These are phyloP conservation scores for Hydrozoanthus tunicans DNA, from an alignment of 64 coral and sea anemone genomes.

Conservation along the genomic window DNA sequence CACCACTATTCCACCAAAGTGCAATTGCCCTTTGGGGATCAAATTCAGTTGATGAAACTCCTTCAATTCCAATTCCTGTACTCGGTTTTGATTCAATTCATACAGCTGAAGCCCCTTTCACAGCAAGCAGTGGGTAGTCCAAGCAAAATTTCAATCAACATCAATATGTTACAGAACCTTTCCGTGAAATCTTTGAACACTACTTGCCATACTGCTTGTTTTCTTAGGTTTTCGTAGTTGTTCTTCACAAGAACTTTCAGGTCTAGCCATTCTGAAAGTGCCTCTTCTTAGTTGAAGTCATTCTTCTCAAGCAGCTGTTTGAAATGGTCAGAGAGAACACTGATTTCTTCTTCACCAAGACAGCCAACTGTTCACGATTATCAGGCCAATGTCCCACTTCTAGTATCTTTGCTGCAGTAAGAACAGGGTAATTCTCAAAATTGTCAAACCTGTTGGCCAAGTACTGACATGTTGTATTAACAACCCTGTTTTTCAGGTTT, in stretches of 20 bases:
- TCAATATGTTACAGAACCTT: slow-evolving; percentile 32
- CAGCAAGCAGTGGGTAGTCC: slow-evolving; percentile 48
- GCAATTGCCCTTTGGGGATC: slow-evolving; percentile 49
- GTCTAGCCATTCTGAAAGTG: slow-evolving; percentile 39
- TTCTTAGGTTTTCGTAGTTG: slow-evolving; percentile 27
- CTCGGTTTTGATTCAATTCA: slow-evolving; percentile 31
- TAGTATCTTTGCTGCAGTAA: slow-evolving; percentile 27
- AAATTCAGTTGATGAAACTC: slow-evolving; percentile 47
- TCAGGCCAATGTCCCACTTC: slow-evolving; percentile 44
- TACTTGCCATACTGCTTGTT: slow-evolving; percentile 42
- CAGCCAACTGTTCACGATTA: slow-evolving; percentile 29
- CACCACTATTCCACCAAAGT: slow-evolving; percentile 48
- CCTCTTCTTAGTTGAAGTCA: slow-evolving; percentile 30
- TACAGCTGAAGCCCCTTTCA: slow-evolving; percentile 52
- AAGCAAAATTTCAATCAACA: slow-evolving; percentile 56
- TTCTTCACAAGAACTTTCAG: slow-evolving; percentile 46
- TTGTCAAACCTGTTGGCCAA: slow-evolving; percentile 56
- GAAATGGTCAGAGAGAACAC: slow-evolving; percentile 47
- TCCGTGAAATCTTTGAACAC: slow-evolving; percentile 33
- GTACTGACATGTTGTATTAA: slow-evolving; percentile 33
- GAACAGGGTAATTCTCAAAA: slow-evolving; percentile 50
- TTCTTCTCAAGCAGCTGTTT: slow-evolving; percentile 52
- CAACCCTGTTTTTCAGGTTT: slow-evolving; percentile 43
- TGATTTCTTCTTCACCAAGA: slow-evolving; percentile 54
- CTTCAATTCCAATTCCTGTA: slow-evolving; percentile 12